These are phyloP conservation scores for Synanceia verrucosa DNA, from an alignment of 2,797 vertebrate species.

Conservation along the genomic window DNA sequence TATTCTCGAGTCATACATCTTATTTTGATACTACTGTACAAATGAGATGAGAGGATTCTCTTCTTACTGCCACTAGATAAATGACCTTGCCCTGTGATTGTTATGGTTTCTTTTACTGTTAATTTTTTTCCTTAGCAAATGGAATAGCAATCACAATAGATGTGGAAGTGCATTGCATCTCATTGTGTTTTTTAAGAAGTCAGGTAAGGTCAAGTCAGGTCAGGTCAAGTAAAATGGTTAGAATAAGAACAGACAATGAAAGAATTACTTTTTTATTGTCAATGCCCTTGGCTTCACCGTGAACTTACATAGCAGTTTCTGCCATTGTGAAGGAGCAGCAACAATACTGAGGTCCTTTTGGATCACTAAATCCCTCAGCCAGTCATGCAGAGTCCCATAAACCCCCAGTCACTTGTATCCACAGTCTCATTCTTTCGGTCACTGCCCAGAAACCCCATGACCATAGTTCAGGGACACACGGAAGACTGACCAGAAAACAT, in stretches of 20 bases:
- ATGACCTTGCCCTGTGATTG: background rate
- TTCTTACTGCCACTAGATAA: background rate
- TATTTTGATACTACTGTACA: constrained; percentile 2
- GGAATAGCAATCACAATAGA: no score
- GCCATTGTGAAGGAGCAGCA: constrained; percentile 35
- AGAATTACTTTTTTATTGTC: background rate
- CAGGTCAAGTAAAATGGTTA: background rate
- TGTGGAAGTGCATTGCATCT: background rate
- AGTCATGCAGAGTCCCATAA: constrained; percentile 33
- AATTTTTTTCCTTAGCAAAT: background rate
- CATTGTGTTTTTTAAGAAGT: background rate
- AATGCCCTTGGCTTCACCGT: background rate
- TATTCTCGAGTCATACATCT: background rate
- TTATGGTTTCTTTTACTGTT: background rate
- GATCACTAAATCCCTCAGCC: constrained; percentile 52
- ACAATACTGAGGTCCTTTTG: constrained; percentile 47
- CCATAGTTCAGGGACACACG: constrained; percentile 22
- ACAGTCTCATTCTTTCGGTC: constrained; percentile 49
- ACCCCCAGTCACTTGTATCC: constrained; percentile 35
- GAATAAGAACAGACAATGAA: background rate
- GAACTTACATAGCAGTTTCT: constrained; percentile 30
- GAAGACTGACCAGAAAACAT: constrained; percentile 22
- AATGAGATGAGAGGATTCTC: background rate
- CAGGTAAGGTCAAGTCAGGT: no score
- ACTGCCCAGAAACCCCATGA: constrained; percentile 44